phyloP scores from a whole-genome alignment of 2,888 invertebrate genomes.

The Globia sparganii region DNA sequence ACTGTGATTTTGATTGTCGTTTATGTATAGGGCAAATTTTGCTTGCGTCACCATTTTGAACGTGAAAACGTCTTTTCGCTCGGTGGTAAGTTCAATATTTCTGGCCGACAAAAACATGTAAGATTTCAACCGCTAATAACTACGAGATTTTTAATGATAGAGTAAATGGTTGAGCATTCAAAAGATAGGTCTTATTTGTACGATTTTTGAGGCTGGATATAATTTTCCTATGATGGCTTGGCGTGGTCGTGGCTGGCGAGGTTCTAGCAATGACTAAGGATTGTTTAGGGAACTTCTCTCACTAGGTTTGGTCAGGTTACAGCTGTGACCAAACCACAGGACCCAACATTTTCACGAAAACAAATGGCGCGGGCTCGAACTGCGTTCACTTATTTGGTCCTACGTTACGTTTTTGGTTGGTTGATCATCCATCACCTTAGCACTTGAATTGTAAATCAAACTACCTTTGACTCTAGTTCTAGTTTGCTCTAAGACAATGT shows the following conservation, averaged over 20 bases:
- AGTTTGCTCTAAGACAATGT: background rate
- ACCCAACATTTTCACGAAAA: background rate
- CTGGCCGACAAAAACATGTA: background rate
- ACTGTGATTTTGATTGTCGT: constrained; percentile 30
- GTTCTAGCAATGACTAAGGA: background rate
- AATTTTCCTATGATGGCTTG: background rate
- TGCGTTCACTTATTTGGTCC: background rate
- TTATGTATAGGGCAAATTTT: constrained; percentile 15
- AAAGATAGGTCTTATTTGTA: background rate
- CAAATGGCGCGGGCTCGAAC: background rate
- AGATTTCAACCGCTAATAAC: background rate
- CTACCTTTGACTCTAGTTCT: background rate
- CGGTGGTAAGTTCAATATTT: background rate
- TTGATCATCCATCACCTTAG: too few species aligned
- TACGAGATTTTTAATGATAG: background rate
- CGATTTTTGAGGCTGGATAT: background rate
- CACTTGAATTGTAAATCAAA: background rate
- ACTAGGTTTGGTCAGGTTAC: background rate
- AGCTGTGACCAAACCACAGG: background rate
- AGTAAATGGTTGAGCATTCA: background rate
- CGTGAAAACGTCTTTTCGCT: background rate
- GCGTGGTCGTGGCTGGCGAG: background rate
- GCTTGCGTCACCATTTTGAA: background rate
- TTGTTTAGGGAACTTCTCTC: too few species aligned
- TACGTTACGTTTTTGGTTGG: background rate